Base-by-base conservation (phyloP, 1,140 invertebrate genomes). In the Bradynema listronoti region DNA sequence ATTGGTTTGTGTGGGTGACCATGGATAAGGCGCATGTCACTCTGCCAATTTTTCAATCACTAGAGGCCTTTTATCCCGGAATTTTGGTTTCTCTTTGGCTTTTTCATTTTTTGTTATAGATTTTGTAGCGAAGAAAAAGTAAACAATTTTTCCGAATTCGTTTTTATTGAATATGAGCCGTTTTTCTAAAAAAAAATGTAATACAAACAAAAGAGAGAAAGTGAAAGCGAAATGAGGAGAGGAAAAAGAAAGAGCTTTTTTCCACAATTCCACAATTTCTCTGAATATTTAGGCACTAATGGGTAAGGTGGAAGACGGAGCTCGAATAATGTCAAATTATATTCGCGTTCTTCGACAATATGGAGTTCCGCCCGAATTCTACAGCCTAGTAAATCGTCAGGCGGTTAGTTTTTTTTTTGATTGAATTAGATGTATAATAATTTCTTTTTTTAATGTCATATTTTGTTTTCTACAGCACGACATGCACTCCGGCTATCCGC, bases 61-160 rank as follows among this genome's bases (percentile, higher is more conserved):
- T 99, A 7, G 94, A 99, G 82, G 88, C 93, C 0, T 99, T 91
- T 78, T 99, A 92, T 91, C 95, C 95, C 1, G 93, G 94, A 2
- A 83, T 98, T 30, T 82, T 93, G 63, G 91, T 91, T 77, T 69
- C 16, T 30, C 30, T 52, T 53, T 9, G 25, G 25, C 42, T 53
- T 53, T 39, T 1, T 34, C 24, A 14, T 53, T 36, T 43, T 4
- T n/a, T n/a, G n/a, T n/a, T n/a, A n/a, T n/a, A n/a, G n/a, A n/a
- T n/a, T n/a, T n/a, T n/a, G n/a, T n/a, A n/a, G n/a, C n/a, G n/a
- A n/a, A n/a, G n/a, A n/a, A n/a, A n/a, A n/a, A n/a, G n/a, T n/a
- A n/a, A n/a, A n/a, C n/a, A n/a, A n/a, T n/a, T n/a, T n/a, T n/a
- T n/a, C n/a, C n/a, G n/a, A n/a, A n/a, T n/a, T n/a, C n/a, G n/a